Evolutionary conservation across 2,113 vertebrate species (phyloP), one percentile per base, ranked within the genome.

Genomic region (Anhinga rufa): DNA sequence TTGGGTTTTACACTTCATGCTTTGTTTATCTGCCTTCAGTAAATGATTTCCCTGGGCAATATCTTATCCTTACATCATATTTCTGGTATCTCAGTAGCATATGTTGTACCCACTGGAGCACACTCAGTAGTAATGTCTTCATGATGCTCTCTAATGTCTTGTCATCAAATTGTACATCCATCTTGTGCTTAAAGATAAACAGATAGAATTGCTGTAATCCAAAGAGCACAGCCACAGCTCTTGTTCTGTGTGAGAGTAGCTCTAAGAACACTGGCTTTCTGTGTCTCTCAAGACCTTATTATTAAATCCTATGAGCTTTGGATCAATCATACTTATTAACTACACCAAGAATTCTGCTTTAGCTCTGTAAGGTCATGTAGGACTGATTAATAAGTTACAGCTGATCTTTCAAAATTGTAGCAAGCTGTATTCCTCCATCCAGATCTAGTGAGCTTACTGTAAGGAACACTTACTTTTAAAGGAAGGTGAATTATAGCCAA

Each of bases 1-100:
- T 34, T 84, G 78, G 32, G 57, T 84, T 92, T 96, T 91, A 49
- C 84, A 65, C 84, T 95, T 89, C 69, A 52, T 95, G 81, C 84
- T 95, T 96, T 97, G 93, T 96, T 97, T 95, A 95, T 96, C 95
- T 92, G 94, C 65, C 69, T 95, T 96, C 61, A 89, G 91, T 95
- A 95, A 95, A 89, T 91, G 18, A 95, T 95, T 96, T 97, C 95
- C 93, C 81, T 91, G 77, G 95, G 95, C 94, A 96, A 13, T 95
- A 94, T 95, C 91, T 95, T 95, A 97, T 97, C 94, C 86, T 92
- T 84, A 64, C 61, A 96, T 97, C 93, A 11, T 95, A 76, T 92
- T 95, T 92, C 74, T 95, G 29, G 69, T 95, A 92, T 97, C 94
- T 95, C 75, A 72, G 93, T 91, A 91, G 74, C 72, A 51, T 95